Conservation (phyloP, 2,113 vertebrate genomes). For the Grammomys dolichurus region DNA sequence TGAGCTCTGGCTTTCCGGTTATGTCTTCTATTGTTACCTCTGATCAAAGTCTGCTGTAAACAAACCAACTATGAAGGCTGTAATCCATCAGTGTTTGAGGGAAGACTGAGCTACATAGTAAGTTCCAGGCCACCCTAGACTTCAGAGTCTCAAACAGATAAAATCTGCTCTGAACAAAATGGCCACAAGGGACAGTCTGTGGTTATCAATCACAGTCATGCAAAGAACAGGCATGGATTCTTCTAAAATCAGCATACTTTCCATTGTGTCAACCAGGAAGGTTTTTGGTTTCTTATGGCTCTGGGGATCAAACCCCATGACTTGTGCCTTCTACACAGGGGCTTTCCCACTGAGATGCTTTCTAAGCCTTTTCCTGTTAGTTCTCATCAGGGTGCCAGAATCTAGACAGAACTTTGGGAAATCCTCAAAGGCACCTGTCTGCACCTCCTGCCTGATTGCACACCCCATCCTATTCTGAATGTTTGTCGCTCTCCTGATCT, state of each 20-base stretch:
- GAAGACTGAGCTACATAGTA: background rate
- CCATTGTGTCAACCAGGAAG: background rate
- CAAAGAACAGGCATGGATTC: background rate
- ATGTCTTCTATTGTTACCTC: conserved; percentile 17
- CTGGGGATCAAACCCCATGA: background rate
- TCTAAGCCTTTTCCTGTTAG: no score
- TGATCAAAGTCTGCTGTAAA: background rate
- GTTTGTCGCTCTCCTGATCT: background rate
- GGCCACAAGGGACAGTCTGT: background rate
- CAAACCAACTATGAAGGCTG: background rate
- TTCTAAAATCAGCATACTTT: background rate
- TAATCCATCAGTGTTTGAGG: background rate
- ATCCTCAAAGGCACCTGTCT: rapidly evolving
- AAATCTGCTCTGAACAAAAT: conserved; percentile 14
- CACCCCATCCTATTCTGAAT: background rate
- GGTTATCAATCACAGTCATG: background rate
- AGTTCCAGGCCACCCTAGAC: no score
- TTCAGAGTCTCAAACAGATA: background rate
- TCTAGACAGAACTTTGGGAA: no score
- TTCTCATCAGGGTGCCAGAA: background rate
- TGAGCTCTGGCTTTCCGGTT: background rate
- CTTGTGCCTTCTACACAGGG: background rate
- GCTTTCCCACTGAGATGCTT: background rate
- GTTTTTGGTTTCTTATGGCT: background rate
- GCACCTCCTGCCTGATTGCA: background rate